Conservation (phyloP, 2,888 invertebrate species). For the Pachycephus smyrnensis region DNA sequence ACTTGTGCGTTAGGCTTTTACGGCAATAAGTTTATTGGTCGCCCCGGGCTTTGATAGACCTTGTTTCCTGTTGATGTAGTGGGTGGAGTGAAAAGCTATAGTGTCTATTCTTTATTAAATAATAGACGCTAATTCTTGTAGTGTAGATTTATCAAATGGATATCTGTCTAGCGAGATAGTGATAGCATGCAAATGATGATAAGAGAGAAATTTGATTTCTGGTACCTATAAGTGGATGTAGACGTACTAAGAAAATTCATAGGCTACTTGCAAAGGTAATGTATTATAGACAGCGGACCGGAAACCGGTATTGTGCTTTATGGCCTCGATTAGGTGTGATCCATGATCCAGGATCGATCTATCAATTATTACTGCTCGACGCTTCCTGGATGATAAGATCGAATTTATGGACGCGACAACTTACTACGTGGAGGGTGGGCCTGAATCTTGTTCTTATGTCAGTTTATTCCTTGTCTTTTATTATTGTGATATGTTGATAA, state of each 20-base stretch:
- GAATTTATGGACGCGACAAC: background rate
- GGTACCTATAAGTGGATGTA: background rate
- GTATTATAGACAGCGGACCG: background rate
- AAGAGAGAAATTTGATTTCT: background rate
- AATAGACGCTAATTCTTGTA: background rate
- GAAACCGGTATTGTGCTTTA: background rate
- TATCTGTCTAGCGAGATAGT: background rate
- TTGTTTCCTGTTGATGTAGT: background rate
- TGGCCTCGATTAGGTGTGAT: background rate
- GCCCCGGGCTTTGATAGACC: background rate
- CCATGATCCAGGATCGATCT: background rate
- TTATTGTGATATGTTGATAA: background rate
- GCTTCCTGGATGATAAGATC: background rate
- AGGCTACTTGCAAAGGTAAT: background rate
- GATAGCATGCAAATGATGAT: background rate
- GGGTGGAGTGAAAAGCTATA: background rate
- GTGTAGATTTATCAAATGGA: background rate
- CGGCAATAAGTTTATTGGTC: background rate
- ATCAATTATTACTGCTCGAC: background rate
- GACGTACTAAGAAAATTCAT: background rate
- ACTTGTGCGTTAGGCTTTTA: background rate
- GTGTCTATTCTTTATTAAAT: background rate
- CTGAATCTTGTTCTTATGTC: background rate
- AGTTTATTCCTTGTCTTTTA: background rate
- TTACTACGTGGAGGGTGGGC: background rate